phyloP scores from a whole-genome alignment of 1,140 invertebrate species.

The Panagrolaimus sp. region DNA sequence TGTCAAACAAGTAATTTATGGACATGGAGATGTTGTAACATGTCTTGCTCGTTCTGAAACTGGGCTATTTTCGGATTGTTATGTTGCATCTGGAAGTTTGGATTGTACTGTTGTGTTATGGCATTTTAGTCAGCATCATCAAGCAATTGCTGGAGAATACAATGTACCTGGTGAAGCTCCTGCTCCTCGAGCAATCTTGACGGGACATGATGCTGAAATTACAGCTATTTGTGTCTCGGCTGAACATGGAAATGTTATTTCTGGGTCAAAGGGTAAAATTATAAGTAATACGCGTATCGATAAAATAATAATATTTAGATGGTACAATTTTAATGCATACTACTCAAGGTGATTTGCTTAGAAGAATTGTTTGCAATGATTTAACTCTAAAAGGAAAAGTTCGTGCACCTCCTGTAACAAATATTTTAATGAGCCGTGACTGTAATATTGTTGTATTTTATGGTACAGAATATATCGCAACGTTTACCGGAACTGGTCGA shows the following conservation, averaged over 20 bases:
- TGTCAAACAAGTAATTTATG: constrained; percentile 95
- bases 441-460: constrained; percentile 90
- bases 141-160: constrained; percentile 87
- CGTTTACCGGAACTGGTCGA: constrained; percentile 82
- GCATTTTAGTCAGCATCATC: constrained; percentile 94
- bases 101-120: constrained; percentile 95
- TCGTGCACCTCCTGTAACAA: constrained; percentile 17
- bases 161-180: constrained; percentile 67
- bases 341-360: constrained; percentile 90
- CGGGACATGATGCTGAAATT: constrained; percentile 90
- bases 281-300: no score
- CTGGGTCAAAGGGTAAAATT: constrained; percentile 64
- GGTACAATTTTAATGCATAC: constrained; percentile 94
- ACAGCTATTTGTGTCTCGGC: constrained; percentile 90
- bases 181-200: constrained; percentile 86
- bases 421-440: constrained; percentile 72
- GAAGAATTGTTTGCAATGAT: constrained; percentile 61
- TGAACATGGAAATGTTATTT: constrained; percentile 93
- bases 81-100: constrained; percentile 90
- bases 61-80: constrained; percentile 92
- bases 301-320: constrained; percentile 59
- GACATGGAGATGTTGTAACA: constrained; percentile 96
- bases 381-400: background rate
- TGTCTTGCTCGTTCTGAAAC: constrained; percentile 91
- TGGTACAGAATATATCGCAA: constrained; percentile 61